Base-by-base conservation (phyloP, 2,113 vertebrate genomes). In the Macrotus californicus region DNA sequence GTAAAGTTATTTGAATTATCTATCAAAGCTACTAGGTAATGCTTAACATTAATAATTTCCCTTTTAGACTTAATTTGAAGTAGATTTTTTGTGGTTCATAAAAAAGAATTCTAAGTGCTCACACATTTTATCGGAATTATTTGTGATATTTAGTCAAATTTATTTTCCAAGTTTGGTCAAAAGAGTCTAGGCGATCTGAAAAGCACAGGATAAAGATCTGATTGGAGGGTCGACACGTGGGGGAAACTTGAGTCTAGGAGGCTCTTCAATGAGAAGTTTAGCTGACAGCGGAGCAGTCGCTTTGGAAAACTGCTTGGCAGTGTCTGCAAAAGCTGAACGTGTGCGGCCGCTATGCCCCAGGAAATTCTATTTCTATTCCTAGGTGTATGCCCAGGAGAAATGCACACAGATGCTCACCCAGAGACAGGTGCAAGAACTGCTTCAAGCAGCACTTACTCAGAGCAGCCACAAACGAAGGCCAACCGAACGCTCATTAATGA, bases 91-190 rank as follows among this genome's bases (percentile, higher is more conserved):
- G 18, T 76, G 54, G 18, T 21, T 73, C n/a, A 88, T 43, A 41
- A 92, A 76, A 93, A 88, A 54, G 16, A 93, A 93, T 82, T 89
- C 19, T 52, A 86, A 93, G 46, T 7, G 9, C 31, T n/a, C 54
- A 46, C 46, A 89, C 31, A 83, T 52, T 95, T 79, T 76, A 73
- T 69, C 87, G 80, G 46, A 64, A 50, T 66, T 52, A 73, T 84
- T 95, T 93, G 56, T 66, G 41, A 93, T 26, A 89, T n/a, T 75
- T 41, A 87, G 39, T 89, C 43, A 86, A 52, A 77, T 67, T 92
- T 54, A 72, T 41, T 80, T 91, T 69, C 64, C 39, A 91, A 22
- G 39, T 89, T 66, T 46, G 95, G 52, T 87, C 39, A 48, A n/a
- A 52, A 52, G 52, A 82, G 73, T 66, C 54, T 73, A 61, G 64